These are phyloP conservation scores for Galaxea fascicularis DNA, from an alignment of 92 coral and sea anemone species.

Conservation along the genomic window DNA sequence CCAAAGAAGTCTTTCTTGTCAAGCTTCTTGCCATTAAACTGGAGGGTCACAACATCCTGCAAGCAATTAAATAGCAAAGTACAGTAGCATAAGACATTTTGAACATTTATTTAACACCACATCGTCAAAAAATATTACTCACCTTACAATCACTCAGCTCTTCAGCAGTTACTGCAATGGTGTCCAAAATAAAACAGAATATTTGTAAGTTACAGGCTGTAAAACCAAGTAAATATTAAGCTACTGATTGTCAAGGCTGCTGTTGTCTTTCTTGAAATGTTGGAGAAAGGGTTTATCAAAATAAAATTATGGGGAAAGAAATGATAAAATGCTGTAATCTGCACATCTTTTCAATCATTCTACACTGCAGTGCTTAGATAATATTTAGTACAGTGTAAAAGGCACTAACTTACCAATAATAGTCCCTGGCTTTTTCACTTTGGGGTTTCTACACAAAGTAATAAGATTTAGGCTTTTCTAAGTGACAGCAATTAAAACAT, in stretches of 20 bases:
- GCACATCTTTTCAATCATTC: neutral
- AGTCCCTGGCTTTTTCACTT: conserved; percentile 70
- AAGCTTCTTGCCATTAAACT: conserved; percentile 89
- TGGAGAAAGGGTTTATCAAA: too few relatives aligned
- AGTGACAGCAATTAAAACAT: too few relatives aligned
- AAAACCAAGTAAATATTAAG: neutral
- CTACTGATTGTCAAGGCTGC: too few relatives aligned
- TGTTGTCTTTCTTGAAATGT: too few relatives aligned
- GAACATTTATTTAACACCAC: neutral
- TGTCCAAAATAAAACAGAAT: neutral
- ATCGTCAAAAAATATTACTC: neutral
- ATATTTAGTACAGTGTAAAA: neutral
- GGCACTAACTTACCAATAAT: conserved; percentile 73
- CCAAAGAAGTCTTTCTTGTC: conserved; percentile 98
- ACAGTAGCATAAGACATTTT: too few relatives aligned
- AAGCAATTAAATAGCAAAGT: neutral
- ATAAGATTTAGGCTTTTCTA: too few relatives aligned
- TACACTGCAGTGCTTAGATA: neutral
- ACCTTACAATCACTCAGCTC: conserved; percentile 93
- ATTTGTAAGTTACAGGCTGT: neutral
- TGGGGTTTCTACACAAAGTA: conserved; percentile 61
- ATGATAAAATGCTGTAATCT: neutral
- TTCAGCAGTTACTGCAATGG: conserved; percentile 81
- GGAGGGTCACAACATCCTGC: conserved; percentile 86
- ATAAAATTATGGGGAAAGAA: too few relatives aligned